Conservation (phyloP, 2,113 vertebrate genomes). For the Bothrops jararaca region DNA sequence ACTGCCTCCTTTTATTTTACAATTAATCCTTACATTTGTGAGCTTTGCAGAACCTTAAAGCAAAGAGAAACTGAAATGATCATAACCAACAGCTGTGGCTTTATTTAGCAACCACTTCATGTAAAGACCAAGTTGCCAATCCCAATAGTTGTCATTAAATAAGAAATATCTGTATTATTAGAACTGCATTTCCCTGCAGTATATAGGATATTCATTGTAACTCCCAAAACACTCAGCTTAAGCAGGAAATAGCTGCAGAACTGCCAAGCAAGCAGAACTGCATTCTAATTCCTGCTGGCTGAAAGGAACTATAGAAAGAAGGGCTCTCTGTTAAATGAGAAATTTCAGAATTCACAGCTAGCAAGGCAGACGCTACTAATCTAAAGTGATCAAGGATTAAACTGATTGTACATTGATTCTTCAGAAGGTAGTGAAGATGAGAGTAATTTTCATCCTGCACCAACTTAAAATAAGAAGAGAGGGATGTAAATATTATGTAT, state of each 20-base stretch:
- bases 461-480: slow-evolving; percentile 25
- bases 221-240: background rate
- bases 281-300: background rate
- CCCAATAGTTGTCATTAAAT: background rate
- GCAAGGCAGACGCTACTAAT: background rate
- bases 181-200: slow-evolving; percentile 13
- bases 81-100: background rate
- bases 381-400: background rate
- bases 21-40: background rate
- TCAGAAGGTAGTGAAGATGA: background rate
- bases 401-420: background rate
- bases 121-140: background rate
- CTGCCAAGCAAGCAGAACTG: background rate
- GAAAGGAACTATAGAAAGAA: background rate
- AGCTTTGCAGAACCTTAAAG: background rate
- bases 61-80: background rate
- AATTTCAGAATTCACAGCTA: background rate
- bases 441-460: background rate
- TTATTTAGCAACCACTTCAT: background rate
- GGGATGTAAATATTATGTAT: slow-evolving; percentile 29
- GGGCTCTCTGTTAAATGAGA: background rate
- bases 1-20: background rate
- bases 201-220: background rate
- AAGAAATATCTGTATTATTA: background rate
- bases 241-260: background rate